These are phyloP conservation scores for Parelbella ahira DNA, from an alignment of 2,888 invertebrate genomes.

Conservation along the genomic window DNA sequence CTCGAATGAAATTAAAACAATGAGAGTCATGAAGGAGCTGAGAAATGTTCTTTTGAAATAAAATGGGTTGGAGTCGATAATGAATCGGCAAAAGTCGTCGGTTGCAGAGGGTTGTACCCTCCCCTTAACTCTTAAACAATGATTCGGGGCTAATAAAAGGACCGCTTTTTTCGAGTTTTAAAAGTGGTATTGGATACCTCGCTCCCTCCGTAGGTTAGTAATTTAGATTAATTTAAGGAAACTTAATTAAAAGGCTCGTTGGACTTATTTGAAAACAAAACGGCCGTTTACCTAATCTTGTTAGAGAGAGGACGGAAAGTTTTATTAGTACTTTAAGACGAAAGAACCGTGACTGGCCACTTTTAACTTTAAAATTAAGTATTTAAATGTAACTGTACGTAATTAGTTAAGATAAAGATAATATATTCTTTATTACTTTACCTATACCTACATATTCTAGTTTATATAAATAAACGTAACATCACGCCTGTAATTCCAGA, in stretches of 20 bases:
- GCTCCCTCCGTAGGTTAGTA: slow-evolving; percentile 36
- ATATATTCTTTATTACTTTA: too few species aligned
- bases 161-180: slow-evolving; percentile 61
- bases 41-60: slow-evolving; percentile 36
- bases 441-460: too few species aligned
- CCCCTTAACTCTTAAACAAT: slow-evolving; percentile 70
- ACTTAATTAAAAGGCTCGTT: slow-evolving; percentile 34
- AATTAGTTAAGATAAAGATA: too few species aligned
- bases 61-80: slow-evolving; percentile 67
- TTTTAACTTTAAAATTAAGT: too few species aligned
- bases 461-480: too few species aligned
- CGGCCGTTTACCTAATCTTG: slow-evolving; percentile 10
- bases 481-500: too few species aligned
- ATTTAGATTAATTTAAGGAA: slow-evolving; percentile 52
- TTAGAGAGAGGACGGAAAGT: too few species aligned
- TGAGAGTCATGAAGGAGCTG: slow-evolving; percentile 15
- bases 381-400: too few species aligned
- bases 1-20: slow-evolving; percentile 23
- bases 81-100: slow-evolving; percentile 64
- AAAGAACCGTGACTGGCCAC: too few species aligned
- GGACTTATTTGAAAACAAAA: slow-evolving; percentile 26
- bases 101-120: slow-evolving; percentile 55
- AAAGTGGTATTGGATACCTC: slow-evolving; percentile 39
- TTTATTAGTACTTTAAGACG: too few species aligned
- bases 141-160: slow-evolving; percentile 71